Conservation (phyloP, 2,888 invertebrate species). For the Torymus tubicola region DNA sequence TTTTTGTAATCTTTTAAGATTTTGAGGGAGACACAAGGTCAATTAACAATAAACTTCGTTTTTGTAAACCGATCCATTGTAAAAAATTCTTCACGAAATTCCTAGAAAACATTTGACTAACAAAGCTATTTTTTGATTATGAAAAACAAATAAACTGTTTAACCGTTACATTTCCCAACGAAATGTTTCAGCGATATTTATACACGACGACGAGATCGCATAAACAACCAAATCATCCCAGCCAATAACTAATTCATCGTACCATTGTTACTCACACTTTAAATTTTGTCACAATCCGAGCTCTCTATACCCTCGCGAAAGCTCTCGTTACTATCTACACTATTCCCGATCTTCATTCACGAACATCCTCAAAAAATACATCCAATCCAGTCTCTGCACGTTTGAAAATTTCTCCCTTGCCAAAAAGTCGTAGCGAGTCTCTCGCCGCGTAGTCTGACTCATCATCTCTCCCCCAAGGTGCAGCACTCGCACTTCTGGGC, state of each 20-base stretch:
- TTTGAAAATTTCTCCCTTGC: neutral
- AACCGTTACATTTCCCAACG: neutral
- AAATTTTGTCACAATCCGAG: neutral
- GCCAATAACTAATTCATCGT: constrained; percentile 1
- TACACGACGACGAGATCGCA: neutral
- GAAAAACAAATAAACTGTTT: neutral
- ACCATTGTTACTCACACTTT: constrained; percentile 36
- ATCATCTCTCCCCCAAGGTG: constrained; percentile 44
- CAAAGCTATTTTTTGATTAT: no score
- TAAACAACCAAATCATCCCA: constrained; percentile 31
- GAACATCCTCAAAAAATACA: neutral
- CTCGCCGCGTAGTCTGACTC: constrained; percentile 26
- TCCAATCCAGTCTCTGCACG: no score
- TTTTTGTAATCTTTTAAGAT: no score
- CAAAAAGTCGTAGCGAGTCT: no score
- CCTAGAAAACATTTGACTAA: no score
- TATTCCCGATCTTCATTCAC: no score
- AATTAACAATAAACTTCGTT: no score
- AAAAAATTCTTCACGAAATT: no score
- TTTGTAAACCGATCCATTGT: no score
- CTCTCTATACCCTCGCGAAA: neutral
- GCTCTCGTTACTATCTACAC: neutral
- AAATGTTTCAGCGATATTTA: constrained; percentile 14
- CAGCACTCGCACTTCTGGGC: neutral
- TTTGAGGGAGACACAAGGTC: no score